Base-by-base conservation (phyloP, 2,888 invertebrate genomes). In the Epirrita christyi region DNA sequence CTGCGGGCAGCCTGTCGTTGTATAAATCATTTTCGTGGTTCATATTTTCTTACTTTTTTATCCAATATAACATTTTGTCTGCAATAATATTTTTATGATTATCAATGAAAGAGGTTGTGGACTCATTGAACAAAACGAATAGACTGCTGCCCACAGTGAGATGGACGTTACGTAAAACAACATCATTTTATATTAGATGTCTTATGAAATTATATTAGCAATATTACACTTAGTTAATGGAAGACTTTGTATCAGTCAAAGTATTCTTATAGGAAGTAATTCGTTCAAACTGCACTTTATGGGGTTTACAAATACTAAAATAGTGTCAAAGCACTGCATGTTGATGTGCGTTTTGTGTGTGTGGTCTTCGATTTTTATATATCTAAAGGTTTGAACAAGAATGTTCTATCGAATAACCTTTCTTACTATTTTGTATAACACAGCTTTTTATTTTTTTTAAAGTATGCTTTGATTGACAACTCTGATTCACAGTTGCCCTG, bases 401-500 rank as follows among this genome's bases (percentile, higher is more conserved):
- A 42, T 57, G 11, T 46, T 29, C 27, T 46, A 27, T 28, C 38
- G 14, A 27, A 44, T 49, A 44, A 56, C 37, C 14, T 49, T 42
- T 54, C 11, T 53, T 36, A 58, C 38, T 44, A 28, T 44, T 51
- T 52, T 28, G 32, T 47, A 58, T 53, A 58, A 49, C 53, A 45
- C 29, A 34, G 49, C 49, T 58, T 54, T 41, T 34, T 32, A 42
- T 41, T 36, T 6, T 32, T 32, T 7, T 32, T 9, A 9, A 32
- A 6, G 8, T 32, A 6, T 32, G 44, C 41, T 63, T 63, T 40
- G 21, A 21, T 3, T 68, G 2, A 6, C 0, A 27, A 34, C 41
- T 41, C 29, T 44, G 40, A 48, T 75, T 84, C 89, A 86, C 90
- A 90, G 90, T 89, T 90, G 72, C 86, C 81, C 88, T 90, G 91